Percentiles rank a stretch among this genome's conserved stretches.
These are phyloP conservation scores for Dallia pectoralis DNA, from an alignment of 2,797 vertebrate species.

Conservation along the genomic window DNA sequence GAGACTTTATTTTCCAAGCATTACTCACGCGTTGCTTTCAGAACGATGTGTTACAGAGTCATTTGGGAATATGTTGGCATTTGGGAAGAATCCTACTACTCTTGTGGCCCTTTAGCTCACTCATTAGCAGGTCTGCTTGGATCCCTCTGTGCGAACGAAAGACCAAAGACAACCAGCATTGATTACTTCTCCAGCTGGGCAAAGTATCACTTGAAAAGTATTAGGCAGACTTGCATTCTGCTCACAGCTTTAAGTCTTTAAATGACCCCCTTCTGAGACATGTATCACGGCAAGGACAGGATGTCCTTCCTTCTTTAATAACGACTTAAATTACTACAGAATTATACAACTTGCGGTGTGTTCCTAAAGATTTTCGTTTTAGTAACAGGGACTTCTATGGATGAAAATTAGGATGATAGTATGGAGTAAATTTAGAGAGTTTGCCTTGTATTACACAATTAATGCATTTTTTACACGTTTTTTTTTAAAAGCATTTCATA, in stretches of 20 bases:
- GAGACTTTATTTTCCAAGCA: too few relatives aligned
- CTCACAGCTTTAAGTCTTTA: slow-evolving; percentile 45
- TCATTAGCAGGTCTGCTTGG: slow-evolving; percentile 41
- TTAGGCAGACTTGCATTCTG: slow-evolving; percentile 45
- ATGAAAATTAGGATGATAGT: neutral
- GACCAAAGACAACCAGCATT: slow-evolving; percentile 36
- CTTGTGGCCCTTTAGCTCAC: slow-evolving; percentile 17
- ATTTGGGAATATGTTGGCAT: neutral
- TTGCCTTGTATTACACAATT: neutral
- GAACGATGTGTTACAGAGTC: neutral
- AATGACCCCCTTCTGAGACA: slow-evolving; percentile 48
- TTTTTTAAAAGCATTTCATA: too few relatives aligned
- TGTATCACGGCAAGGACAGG: slow-evolving; percentile 36
- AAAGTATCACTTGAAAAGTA: slow-evolving; percentile 61
- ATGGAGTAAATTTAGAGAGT: neutral
- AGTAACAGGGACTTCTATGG: slow-evolving; percentile 5
- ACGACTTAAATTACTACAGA: slow-evolving; percentile 23
- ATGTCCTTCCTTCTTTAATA: slow-evolving; percentile 37
- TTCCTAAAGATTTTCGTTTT: slow-evolving; percentile 12
- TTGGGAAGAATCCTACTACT: too few relatives aligned
- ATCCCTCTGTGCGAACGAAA: slow-evolving; percentile 37
- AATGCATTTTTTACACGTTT: too few relatives aligned
- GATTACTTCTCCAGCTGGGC: slow-evolving; percentile 46
- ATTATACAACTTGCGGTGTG: slow-evolving; percentile 23
- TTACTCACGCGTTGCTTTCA: too few relatives aligned